Percentiles rank a stretch among this genome's conserved stretches.
phyloP scores from a whole-genome alignment of 1,140 invertebrate species.

The Dreissena rostriformis region DNA sequence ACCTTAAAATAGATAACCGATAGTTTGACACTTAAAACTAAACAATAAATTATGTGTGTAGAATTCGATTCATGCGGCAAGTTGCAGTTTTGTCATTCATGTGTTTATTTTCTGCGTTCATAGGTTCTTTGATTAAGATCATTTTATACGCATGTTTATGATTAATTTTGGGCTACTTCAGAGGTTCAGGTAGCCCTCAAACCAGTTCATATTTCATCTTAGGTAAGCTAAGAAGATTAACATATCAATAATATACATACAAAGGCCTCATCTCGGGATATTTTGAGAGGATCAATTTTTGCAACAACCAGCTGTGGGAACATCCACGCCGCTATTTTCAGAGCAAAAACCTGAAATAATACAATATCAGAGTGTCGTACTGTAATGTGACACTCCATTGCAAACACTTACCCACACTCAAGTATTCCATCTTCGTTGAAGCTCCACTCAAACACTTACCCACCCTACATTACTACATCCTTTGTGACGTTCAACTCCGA shows the following conservation, averaged over 20 bases:
- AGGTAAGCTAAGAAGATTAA: not conserved
- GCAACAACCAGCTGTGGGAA: constrained; percentile 42
- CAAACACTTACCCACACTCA: not conserved
- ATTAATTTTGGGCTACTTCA: not conserved
- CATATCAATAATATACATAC: constrained; percentile 17
- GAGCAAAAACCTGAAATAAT: constrained; percentile 40
- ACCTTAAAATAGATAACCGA: no score
- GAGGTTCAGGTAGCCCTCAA: no score
- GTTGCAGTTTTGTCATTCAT: no score
- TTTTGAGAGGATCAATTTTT: constrained; percentile 22
- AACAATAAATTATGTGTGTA: no score
- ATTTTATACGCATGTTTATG: not conserved
- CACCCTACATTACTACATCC: no score
- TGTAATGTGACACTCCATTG: not conserved
- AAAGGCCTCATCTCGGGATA: constrained; percentile 26
- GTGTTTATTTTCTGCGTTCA: no score
- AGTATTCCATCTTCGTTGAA: not conserved
- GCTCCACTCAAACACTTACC: no score
- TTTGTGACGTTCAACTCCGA: no score
- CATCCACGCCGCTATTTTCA: constrained; percentile 28
- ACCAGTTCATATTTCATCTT: not conserved
- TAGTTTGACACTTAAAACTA: no score
- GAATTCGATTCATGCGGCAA: no score
- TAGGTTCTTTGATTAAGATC: no score
- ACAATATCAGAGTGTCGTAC: not conserved